Evolutionary conservation across 2,113 vertebrate genomes (phyloP).

Genomic region (Upupa epops): DNA sequence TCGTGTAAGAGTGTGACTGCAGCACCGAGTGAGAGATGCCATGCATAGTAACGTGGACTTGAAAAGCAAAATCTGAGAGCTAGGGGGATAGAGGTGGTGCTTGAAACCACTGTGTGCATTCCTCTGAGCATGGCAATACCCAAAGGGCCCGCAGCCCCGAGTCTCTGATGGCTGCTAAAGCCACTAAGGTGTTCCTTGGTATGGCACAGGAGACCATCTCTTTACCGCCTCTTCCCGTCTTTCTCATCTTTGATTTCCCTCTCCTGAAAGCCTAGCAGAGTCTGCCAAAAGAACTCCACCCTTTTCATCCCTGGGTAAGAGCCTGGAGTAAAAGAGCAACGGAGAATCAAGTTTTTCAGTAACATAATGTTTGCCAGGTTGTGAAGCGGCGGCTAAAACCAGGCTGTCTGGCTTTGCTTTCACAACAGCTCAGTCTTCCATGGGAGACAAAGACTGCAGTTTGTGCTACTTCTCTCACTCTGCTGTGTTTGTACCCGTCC

Average conservation of each 20-base stretch:
- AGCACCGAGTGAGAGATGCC: not conserved
- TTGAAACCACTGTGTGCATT: not conserved
- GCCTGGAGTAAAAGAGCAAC: not conserved
- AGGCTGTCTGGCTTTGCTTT: not conserved
- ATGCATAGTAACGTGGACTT: not conserved
- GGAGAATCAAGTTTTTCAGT: not conserved
- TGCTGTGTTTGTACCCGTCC: not conserved
- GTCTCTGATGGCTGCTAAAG: not conserved
- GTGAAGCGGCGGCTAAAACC: not conserved
- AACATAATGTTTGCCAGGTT: not conserved
- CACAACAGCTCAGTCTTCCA: not conserved
- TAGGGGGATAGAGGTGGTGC: fast-evolving
- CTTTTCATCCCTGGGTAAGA: not conserved
- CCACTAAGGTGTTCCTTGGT: not conserved
- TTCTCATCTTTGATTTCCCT: not conserved
- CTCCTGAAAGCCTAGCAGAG: not conserved
- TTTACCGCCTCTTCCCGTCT: not conserved
- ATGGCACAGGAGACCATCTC: not conserved
- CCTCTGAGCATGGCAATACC: not conserved
- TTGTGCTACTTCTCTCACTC: not conserved
- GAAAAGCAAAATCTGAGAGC: not conserved
- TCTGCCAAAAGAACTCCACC: not conserved
- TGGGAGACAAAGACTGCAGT: not conserved
- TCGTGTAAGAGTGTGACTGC: fast-evolving
- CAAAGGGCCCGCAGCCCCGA: not conserved